Evolutionary conservation across 2,113 vertebrate species (phyloP), one percentile per base, ranked within the genome.

Genomic region (Etia nguti): DNA sequence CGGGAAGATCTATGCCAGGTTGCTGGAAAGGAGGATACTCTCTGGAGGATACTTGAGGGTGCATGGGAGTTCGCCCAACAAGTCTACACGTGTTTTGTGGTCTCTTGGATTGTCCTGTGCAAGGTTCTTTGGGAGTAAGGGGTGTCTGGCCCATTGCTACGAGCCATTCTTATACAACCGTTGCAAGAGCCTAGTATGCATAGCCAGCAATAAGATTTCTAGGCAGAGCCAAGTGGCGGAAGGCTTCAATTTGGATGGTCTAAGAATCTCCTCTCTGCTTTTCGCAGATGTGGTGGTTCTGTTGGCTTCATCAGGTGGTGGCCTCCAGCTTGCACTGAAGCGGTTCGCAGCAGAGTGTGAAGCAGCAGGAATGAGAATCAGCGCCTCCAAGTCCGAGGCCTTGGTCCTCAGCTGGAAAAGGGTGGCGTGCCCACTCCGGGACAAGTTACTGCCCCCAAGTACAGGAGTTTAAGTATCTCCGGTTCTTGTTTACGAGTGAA

Each of bases 41-140:
- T 38, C 60, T 65, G 20, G 60, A 65, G 1, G 60, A 65, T 65
- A 65, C 10, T 65, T 65, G 60, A 60, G 52, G 5, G 43, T 46
- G 13, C 43, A 46, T 46, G 43, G 18, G 2, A 18, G 60, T n/a
- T 12, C 7, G 10, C 0, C 10, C 31, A 65, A 65, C 31, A 36
- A 36, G 60, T 36, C 60, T 65, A 65, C 18, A 65, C 9, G n/a
- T 0, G 2, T n/a, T 65, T 36, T 65, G 31, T 36, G 18, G 60
- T 65, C 60, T 31, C 60, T 36, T 65, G 10, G 31, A 0, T 18
- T 12, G 60, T 65, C 18, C 60, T 65, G 60, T 65, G 31, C 31
- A 12, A 0, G 60, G 18, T 65, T 65, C 31, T 0, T 65, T 0
- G 1, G 6, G 6, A 7, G 10, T n/a, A 65, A 65, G 18, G 31